Evolutionary conservation across 1,140 invertebrate genomes (phyloP).

Genomic region (Hesperophylax magnus): DNA sequence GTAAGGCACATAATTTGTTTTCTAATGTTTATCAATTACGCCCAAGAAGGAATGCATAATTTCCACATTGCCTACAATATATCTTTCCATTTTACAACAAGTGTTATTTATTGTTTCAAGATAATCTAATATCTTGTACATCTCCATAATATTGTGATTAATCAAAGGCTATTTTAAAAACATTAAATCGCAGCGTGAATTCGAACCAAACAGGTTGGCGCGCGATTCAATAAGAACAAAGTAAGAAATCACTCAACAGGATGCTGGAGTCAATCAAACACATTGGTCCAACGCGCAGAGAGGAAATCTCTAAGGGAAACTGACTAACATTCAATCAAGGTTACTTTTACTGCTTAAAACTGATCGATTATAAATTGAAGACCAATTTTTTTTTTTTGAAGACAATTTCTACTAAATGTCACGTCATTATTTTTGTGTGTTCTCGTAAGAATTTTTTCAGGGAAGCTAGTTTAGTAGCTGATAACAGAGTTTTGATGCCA

Average conservation of each 20-base stretch:
- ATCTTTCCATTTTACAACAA: constrained; percentile 19
- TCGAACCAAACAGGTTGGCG: constrained; percentile 32
- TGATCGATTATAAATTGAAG: too few relatives aligned
- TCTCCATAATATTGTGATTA: constrained; percentile 42
- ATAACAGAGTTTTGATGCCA: too few relatives aligned
- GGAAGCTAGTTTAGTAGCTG: too few relatives aligned
- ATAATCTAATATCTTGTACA: constrained; percentile 41
- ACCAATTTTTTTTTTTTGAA: too few relatives aligned
- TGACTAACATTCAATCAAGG: too few relatives aligned
- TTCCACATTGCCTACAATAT: background rate
- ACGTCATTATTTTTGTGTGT: too few relatives aligned
- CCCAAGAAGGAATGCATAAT: background rate
- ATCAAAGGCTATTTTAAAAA: constrained; percentile 42
- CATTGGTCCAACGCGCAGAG: background rate
- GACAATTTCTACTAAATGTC: too few relatives aligned
- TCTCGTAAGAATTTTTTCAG: too few relatives aligned
- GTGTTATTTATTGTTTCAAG: constrained; percentile 41
- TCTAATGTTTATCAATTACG: constrained; percentile 5
- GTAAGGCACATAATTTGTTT: background rate
- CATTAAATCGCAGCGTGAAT: constrained; percentile 32
- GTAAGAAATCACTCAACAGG: constrained; percentile 34
- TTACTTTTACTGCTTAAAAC: too few relatives aligned
- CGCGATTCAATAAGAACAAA: background rate
- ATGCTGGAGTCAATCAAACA: constrained; percentile 35
- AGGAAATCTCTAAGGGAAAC: background rate